Percentiles rank a stretch among this genome's conserved stretches.
Conservation (phyloP, 2,113 vertebrate genomes). For the Speoplatyrhinus poulsoni region DNA sequence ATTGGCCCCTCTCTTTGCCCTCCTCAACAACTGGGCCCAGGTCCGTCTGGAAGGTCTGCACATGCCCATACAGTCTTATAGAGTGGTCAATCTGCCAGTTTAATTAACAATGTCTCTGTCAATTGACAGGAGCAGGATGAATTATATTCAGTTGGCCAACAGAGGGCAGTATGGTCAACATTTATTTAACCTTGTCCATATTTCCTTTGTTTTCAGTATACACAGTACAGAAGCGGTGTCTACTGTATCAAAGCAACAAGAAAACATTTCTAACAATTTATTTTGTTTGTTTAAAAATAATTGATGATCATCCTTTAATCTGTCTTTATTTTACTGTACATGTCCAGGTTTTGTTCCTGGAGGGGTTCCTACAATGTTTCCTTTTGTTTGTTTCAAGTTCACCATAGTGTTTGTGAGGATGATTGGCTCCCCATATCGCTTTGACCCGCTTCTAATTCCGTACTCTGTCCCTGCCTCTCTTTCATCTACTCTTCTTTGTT, state of each 20-base stretch:
- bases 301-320: neutral
- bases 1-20: constrained; percentile 76
- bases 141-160: constrained; percentile 15
- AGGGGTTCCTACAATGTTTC: neutral
- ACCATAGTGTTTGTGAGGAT: too few species aligned
- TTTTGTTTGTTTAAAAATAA: neutral
- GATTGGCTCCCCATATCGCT: neutral
- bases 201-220: neutral
- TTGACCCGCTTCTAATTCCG: neutral
- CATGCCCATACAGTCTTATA: too few species aligned
- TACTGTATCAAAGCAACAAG: neutral
- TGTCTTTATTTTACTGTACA: neutral
- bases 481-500: neutral
- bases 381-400: too few species aligned
- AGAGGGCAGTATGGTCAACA: constrained; percentile 32
- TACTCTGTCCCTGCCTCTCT: neutral
- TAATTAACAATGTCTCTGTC: too few species aligned
- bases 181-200: neutral
- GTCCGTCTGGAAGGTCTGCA: constrained; percentile 64
- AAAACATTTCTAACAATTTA: neutral
- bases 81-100: too few species aligned
- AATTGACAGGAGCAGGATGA: too few species aligned
- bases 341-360: neutral
- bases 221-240: neutral
- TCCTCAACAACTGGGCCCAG: constrained; percentile 81